Base-by-base conservation (phyloP, 2,113 vertebrate species). In the Rhodinocichla rosea region DNA sequence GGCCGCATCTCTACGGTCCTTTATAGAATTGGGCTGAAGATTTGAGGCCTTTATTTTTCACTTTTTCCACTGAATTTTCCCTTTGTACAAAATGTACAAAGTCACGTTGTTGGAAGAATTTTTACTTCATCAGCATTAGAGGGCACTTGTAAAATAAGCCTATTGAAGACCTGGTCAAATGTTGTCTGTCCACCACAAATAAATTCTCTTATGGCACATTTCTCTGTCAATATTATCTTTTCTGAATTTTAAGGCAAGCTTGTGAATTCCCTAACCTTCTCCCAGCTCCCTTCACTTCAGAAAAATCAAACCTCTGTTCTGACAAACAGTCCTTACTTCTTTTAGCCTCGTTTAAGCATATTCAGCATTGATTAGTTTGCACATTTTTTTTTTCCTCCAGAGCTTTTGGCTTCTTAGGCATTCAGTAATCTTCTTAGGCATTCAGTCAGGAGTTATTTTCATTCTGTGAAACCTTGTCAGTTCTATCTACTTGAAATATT, bases 161-260 rank as follows among this genome's bases (percentile, higher is more conserved):
- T 57, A 62, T 33, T 90, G 63, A 74, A 94, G 55, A 63, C 13
- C 2, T 47, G 30, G 60, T 90, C 39, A 86, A 84, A 69, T 83
- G 50, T 85, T 87, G 24, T 63, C 49, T 87, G 35, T 83, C 39
- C 27, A 30, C n/a, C 56, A 45, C n/a, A 89, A n/a, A 77, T 70
- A 67, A 92, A 60, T 60, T 70, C 42, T 71, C 14, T 83, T 49
- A 44, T 53, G 47, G 64, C 65, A 73, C 28, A 7, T 75, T 87
- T 81, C 33, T 42, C 33, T 87, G 91, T 92, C 78, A 96, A 83
- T 94, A 89, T 94, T 95, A 82, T 60, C 37, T 47, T 91, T 93
- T 92, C 53, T 79, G 28, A 21, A 15, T 93, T 86, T 74, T 83
- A 82, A 74, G 78, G 62, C 42, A 89, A 67, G 16, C 53, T 82